Conservation (phyloP, 2,113 vertebrate genomes). For the Chionodraco myersi region DNA sequence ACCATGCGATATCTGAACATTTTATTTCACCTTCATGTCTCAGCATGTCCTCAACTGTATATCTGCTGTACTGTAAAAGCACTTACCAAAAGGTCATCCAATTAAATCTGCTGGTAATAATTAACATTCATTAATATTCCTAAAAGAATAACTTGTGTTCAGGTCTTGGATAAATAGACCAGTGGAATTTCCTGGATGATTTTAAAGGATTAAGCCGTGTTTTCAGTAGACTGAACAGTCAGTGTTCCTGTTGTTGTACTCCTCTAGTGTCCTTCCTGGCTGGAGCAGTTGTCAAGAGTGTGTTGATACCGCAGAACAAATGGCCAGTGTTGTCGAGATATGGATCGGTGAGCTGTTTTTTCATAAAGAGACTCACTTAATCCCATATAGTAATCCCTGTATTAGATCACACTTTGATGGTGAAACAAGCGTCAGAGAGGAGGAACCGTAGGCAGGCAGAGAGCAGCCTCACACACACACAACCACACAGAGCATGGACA, state of each 20-base stretch:
- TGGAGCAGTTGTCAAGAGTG: constrained; percentile 14
- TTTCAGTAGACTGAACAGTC: background rate
- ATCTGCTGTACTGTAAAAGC: background rate
- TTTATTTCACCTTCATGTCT: background rate
- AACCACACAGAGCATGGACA: background rate
- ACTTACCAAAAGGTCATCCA: background rate
- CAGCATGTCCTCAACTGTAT: background rate
- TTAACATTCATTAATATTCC: background rate
- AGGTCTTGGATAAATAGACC: background rate
- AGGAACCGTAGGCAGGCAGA: constrained; percentile 44
- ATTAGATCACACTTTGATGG: constrained; percentile 73
- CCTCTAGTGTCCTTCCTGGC: constrained; percentile 20
- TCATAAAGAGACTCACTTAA: constrained; percentile 69
- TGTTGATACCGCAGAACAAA: constrained; percentile 56
- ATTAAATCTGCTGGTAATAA: background rate
- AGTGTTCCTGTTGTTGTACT: background rate
- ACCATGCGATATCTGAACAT: too few species aligned
- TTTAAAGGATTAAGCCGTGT: background rate
- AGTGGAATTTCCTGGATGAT: background rate
- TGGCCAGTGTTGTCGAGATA: constrained; percentile 51
- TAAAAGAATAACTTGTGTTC: background rate
- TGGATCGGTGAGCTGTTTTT: constrained; percentile 58
- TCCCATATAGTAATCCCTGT: constrained; percentile 72
- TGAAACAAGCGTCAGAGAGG: constrained; percentile 51
- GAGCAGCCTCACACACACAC: constrained; percentile 25